Conservation (phyloP, 2,113 vertebrate genomes). For the Malurus melanocephalus region DNA sequence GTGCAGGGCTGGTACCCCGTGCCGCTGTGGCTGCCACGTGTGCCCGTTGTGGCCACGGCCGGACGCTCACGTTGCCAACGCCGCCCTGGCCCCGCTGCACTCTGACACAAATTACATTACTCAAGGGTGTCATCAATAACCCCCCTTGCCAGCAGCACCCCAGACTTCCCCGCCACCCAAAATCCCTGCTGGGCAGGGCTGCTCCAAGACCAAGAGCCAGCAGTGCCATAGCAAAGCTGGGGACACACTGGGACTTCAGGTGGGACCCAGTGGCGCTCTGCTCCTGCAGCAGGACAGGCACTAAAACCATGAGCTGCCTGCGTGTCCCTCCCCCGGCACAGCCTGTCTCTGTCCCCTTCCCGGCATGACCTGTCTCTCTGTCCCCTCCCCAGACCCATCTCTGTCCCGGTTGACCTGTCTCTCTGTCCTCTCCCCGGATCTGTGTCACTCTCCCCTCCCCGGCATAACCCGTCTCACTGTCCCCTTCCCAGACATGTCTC, state of each 20-base stretch:
- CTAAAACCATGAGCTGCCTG: neutral
- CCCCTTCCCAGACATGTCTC: too few relatives aligned
- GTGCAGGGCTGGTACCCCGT: neutral
- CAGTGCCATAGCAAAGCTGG: neutral
- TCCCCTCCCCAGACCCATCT: too few relatives aligned
- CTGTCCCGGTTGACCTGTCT: too few relatives aligned
- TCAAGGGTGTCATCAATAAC: neutral
- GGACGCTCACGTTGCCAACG: neutral
- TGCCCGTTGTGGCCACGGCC: fast-evolving
- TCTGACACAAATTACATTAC: neutral
- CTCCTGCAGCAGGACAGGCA: neutral
- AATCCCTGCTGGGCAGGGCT: neutral
- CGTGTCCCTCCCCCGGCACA: neutral
- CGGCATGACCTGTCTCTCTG: neutral
- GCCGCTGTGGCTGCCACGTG: neutral
- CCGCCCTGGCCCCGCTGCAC: fast-evolving
- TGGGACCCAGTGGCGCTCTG: neutral
- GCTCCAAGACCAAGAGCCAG: fast-evolving
- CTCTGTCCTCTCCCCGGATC: neutral
- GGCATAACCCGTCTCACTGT: too few relatives aligned
- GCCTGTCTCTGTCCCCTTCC: neutral
- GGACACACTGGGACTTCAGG: neutral
- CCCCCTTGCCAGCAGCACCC: neutral
- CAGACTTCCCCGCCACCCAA: neutral
- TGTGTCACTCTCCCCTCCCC: neutral